phyloP scores from a whole-genome alignment of 1,140 invertebrate species.

The Pemphigus obesinymphae region DNA sequence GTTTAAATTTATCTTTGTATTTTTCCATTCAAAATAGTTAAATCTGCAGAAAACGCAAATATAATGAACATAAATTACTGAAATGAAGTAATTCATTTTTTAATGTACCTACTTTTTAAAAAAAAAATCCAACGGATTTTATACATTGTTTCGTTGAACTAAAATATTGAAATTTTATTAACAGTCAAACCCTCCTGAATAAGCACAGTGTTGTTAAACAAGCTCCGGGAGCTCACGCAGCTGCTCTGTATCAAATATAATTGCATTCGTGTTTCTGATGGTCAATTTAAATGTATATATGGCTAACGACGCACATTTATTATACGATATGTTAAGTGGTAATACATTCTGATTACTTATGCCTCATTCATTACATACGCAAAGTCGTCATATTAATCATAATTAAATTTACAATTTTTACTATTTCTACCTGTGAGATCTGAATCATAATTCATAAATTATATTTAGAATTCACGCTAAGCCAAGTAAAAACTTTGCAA shows the following conservation, averaged over 20 bases:
- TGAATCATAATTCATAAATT: background rate
- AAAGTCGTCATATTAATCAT: background rate
- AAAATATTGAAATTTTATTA: background rate
- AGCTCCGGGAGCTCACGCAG: background rate
- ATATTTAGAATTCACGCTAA: background rate
- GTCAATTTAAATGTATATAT: conserved; percentile 1
- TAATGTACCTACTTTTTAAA: too few species aligned
- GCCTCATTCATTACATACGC: background rate
- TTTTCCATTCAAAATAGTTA: too few species aligned
- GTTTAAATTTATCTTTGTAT: too few species aligned
- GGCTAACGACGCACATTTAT: conserved; percentile 4
- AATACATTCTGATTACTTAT: background rate
- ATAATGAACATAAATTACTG: too few species aligned
- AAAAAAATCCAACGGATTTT: background rate
- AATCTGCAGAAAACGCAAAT: too few species aligned
- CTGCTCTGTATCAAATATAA: background rate
- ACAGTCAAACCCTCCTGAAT: background rate
- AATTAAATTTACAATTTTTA: background rate
- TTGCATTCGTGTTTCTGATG: background rate
- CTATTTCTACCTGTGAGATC: background rate
- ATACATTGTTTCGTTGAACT: background rate
- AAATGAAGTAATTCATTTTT: too few species aligned
- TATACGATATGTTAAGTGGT: conserved; percentile 24
- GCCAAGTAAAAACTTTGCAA: background rate
- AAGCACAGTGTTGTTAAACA: background rate